phyloP scores from a whole-genome alignment of 1,140 invertebrate genomes.

The Battus philenor region DNA sequence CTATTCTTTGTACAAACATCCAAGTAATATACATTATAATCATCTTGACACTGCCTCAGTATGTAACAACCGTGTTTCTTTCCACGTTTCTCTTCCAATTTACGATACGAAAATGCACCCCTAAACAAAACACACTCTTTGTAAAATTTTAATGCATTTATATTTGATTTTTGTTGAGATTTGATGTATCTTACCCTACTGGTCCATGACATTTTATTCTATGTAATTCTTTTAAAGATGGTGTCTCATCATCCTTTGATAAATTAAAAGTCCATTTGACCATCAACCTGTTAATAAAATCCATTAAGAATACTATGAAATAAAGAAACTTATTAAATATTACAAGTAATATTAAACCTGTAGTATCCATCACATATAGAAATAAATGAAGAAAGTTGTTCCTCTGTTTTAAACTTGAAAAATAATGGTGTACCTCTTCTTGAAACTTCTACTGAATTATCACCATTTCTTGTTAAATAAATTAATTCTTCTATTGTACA shows the following conservation, averaged over 20 bases:
- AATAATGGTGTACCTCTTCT: slow-evolving; percentile 86
- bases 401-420: slow-evolving; percentile 80
- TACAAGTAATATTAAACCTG: slow-evolving; percentile 56
- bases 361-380: slow-evolving; percentile 92
- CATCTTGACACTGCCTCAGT: slow-evolving; percentile 86
- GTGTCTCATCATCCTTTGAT: slow-evolving; percentile 86
- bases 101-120: slow-evolving; percentile 87
- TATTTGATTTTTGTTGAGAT: no score
- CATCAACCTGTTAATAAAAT: slow-evolving; percentile 78
- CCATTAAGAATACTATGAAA: slow-evolving; percentile 1
- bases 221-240: slow-evolving; percentile 84
- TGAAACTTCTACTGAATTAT: slow-evolving; percentile 85
- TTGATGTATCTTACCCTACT: slow-evolving; percentile 79
- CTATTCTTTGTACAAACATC: slow-evolving; percentile 86
- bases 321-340: background rate
- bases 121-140: slow-evolving; percentile 65
- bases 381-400: slow-evolving; percentile 86
- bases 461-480: slow-evolving; percentile 83
- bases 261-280: slow-evolving; percentile 94
- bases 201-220: slow-evolving; percentile 91
- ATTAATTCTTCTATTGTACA: slow-evolving; percentile 90
- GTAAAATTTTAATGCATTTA: background rate
- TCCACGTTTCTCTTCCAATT: slow-evolving; percentile 85
- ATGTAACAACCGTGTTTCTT: slow-evolving; percentile 87
- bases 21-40: slow-evolving; percentile 86